Conservation (phyloP, 2,888 invertebrate species). For the Crocallis elinguaria region DNA sequence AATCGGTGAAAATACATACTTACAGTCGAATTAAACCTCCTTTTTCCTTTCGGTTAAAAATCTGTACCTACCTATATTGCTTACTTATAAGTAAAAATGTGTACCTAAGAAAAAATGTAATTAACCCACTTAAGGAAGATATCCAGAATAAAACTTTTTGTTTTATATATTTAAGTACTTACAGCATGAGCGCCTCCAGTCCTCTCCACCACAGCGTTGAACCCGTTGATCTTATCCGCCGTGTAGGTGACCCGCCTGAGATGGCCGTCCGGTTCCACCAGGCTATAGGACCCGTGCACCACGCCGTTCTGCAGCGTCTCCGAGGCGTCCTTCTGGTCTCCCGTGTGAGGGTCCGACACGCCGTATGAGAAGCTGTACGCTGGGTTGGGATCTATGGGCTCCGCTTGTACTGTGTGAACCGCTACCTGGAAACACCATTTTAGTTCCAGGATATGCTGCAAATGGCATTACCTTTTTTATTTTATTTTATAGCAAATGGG, state of each 20-base stretch:
- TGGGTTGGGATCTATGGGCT: constrained; percentile 81
- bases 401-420: constrained; percentile 66
- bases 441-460: too few species aligned
- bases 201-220: constrained; percentile 82
- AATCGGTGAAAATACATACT: too few species aligned
- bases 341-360: constrained; percentile 78
- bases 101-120: too few species aligned
- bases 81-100: too few species aligned
- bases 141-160: too few species aligned
- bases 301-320: constrained; percentile 82
- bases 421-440: constrained; percentile 47
- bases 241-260: constrained; percentile 80
- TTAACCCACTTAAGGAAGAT: too few species aligned
- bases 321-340: constrained; percentile 80
- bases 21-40: too few species aligned
- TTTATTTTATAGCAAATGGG: too few species aligned
- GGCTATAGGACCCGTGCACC: constrained; percentile 81
- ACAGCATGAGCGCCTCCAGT: constrained; percentile 75
- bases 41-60: too few species aligned
- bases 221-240: constrained; percentile 81
- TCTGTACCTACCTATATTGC: too few species aligned
- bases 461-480: too few species aligned
- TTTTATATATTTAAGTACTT: too few species aligned
- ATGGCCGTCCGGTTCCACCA: constrained; percentile 82
- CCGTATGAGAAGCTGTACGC: constrained; percentile 82